Base-by-base conservation (phyloP, 1,140 invertebrate genomes). In the Tetramorium alpestre region DNA sequence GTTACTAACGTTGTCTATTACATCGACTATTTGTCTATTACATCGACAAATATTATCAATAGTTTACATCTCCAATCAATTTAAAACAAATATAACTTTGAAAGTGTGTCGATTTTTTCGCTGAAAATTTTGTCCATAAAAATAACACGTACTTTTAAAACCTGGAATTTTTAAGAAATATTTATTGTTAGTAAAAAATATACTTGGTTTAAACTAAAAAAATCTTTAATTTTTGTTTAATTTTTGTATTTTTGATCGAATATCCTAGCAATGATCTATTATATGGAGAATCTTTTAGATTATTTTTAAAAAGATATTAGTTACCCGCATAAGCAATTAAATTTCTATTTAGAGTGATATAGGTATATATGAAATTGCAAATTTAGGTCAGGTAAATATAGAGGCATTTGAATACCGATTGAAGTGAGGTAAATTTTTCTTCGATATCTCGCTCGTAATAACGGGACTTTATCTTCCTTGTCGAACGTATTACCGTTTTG, bases 401-500 rank as follows among this genome's bases (percentile, higher is more conserved):
- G 49, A 84, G 4, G 1, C 13, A 4, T 16, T 3, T 47, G 22
- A 60, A 33, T 11, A 47, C 28, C 16, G 80, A 73, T 8, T 41
- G 18, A 75, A 72, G 16, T 41, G 5, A 8, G 11, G 22, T 65
- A 38, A 22, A 69, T 56, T 33, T 33, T 33, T 78, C 41, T 62
- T 67, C 33, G 25, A 62, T 86, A 88, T 77, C 11, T 58, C 47
- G n/a, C 33, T 58, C 25, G 33, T 49, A 60, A 44, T 38, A 13
- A 3, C 49, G 18, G 13, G n/a, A 76, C 60, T 69, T 67, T 85
- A 85, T 85, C 51, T 49, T 67, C 41, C 51, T 44, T 69, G 78
- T 84, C 38, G 44, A 69, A 76, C 62, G 62, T 87, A 87, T 85
- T 84, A 73, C 54, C 80, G 62, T 85, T 87, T 85, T 85, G 65